Base-by-base conservation (phyloP, 1,140 invertebrate species). In the Drosophila sechellia region DNA sequence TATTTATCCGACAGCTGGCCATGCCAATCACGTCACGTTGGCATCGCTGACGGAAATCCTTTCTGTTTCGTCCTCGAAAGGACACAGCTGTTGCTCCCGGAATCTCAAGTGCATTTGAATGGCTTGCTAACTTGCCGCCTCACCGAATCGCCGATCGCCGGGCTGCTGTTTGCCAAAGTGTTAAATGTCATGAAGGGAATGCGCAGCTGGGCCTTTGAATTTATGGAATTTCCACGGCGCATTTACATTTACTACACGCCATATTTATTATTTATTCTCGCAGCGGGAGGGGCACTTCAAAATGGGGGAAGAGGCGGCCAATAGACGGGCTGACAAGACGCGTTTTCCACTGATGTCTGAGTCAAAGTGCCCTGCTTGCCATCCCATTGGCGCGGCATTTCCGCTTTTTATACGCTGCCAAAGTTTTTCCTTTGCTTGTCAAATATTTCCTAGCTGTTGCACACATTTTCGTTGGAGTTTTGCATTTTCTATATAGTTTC, bases 31-130 rank as follows among this genome's bases (percentile, higher is more conserved):
- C 60, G 71, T 54, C 74, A 50, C 34, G 39, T 8, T 60, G 54
- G 11, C 74, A 77, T 42, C 74, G 40, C 74, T 68, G 65, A 48
- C 64, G 55, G 35, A 63, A 49, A 20, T 46, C 15, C 60, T 39
- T 43, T 25, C 5, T 15, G 17, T 15, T 17, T 39, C 35, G 50
- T 52, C 25, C 43, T 40, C 39, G 31, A 13, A 78, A 50, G 71
- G 80, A 63, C 84, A 59, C 84, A 89, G 84, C 84, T 89, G 84
- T 89, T 89, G 84, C 84, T 89, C 77, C 80, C 52, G 63, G 80
- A 80, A 90, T 80, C 83, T 84, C 73, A 89, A 89, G 84, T 89
- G 84, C 84, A 89, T 89, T 89, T 89, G 79, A 89, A 89, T 89
- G 76, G 84, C 66, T 60, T 58, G 43, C 46, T 35, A 37, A 27